A percentile compares a stretch with the other conserved stretches of the same genome.
These are phyloP conservation scores for Pteronotus mesoamericanus DNA, from an alignment of 2,797 vertebrate genomes.

Conservation along the genomic window DNA sequence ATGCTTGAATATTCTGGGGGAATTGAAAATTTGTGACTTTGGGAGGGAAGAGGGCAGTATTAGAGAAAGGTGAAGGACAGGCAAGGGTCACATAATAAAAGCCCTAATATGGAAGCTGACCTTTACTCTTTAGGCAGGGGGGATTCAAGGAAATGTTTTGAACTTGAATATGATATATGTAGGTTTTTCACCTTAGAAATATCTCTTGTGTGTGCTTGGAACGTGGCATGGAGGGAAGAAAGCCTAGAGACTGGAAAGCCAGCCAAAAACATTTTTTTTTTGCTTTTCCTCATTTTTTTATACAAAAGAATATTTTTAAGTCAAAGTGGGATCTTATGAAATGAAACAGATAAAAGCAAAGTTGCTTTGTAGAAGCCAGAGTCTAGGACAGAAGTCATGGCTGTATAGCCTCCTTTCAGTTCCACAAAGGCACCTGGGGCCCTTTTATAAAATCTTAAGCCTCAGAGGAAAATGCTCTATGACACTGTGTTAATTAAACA, in stretches of 20 bases:
- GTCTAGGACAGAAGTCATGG: background rate
- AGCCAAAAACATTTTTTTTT: background rate
- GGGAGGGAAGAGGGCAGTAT: background rate
- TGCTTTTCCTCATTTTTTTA: background rate
- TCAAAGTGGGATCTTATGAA: background rate
- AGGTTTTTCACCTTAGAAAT: conserved; percentile 8
- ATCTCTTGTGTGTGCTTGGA: background rate
- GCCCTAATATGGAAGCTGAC: background rate
- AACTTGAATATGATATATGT: background rate
- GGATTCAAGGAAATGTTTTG: background rate
- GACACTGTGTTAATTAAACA: background rate
- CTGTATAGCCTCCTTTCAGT: background rate
- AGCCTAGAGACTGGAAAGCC: background rate
- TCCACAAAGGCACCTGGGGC: background rate
- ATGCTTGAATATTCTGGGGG: background rate
- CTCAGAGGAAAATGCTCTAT: background rate
- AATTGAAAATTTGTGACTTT: background rate
- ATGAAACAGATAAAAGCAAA: background rate
- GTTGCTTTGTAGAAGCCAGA: background rate
- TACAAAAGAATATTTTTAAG: background rate
- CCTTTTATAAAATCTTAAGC: background rate
- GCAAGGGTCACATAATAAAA: background rate
- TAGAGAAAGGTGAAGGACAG: background rate
- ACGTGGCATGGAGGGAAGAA: background rate
- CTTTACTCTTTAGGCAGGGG: background rate